Base-by-base conservation (phyloP, 2,888 invertebrate genomes). In the Serrognathus titanus region DNA sequence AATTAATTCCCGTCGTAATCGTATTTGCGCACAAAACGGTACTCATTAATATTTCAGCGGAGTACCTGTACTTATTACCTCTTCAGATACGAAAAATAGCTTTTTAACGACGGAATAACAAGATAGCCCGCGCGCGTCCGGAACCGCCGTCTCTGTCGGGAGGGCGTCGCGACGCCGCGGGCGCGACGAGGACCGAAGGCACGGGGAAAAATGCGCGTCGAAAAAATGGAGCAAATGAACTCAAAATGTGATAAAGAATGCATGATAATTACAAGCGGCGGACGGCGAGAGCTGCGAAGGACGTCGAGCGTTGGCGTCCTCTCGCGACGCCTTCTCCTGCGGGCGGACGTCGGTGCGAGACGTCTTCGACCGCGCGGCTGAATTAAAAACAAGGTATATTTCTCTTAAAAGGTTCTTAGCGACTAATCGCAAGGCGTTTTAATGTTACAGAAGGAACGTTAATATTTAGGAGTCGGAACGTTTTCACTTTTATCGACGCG, bases 171-270 rank as follows among this genome's bases (percentile, higher is more conserved):
- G 13, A 40, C 41, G 35, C 7, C 9, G n/a, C 24, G 45, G 3
- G 47, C 37, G 7, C 39, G 41, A 36, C 43, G 47, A 43, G 31
- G 43, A 41, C 47, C 13, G 31, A n/a, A 16, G 13, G 41, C 46
- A 11, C 36, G 16, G 41, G 20, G 16, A 20, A 31, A 48, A 50
- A 55, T 48, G 38, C 46, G 48, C 48, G 48, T 48, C 49, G 56
- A 65, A 66, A 66, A 65, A 66, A 63, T 60, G 47, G 59, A 59
- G 61, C 56, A 66, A 65, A 65, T 55, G 64, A 63, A 62, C 58
- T 68, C 66, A 69, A 71, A 71, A 72, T 67, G 67, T 62, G 70
- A 74, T 73, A 71, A 74, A 74, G 73, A 74, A 74, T 74, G 69
- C 71, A 71, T 72, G 70, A 69, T 73, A 74, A 74, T 74, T 73